A percentile compares a stretch with the other conserved stretches of the same genome.
phyloP scores from a whole-genome alignment of 2,888 invertebrate genomes.

The Cephus nigrinus region DNA sequence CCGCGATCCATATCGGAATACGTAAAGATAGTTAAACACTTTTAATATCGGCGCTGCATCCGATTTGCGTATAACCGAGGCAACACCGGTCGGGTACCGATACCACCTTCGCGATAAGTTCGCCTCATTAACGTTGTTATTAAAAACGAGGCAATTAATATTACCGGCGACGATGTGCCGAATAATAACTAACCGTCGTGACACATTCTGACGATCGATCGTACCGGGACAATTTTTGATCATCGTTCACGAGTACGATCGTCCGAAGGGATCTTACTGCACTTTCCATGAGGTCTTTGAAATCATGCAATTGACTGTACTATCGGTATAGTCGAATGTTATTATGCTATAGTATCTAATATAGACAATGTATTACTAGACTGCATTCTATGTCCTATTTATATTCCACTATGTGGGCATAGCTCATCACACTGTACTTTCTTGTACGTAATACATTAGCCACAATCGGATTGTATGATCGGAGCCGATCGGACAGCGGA shows the following conservation, averaged over 20 bases:
- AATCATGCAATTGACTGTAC: neutral
- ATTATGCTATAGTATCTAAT: neutral
- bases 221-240: neutral
- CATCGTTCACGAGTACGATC: neutral
- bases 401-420: neutral
- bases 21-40: slow-evolving; percentile 28
- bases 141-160: slow-evolving; percentile 40
- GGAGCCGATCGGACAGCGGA: slow-evolving; percentile 38
- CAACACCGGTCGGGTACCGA: slow-evolving; percentile 12
- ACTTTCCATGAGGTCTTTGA: neutral
- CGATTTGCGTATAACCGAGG: slow-evolving; percentile 46
- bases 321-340: neutral
- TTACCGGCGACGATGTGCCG: slow-evolving; percentile 12
- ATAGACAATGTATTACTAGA: neutral
- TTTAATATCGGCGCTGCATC: slow-evolving; percentile 34
- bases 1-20: slow-evolving; percentile 33
- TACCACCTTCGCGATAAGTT: slow-evolving; percentile 45
- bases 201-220: neutral
- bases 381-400: neutral
- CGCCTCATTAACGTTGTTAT: slow-evolving; percentile 52
- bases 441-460: neutral
- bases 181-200: slow-evolving; percentile 31
- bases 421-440: neutral
- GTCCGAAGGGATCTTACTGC: neutral
- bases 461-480: slow-evolving; percentile 31